Evolutionary conservation across 1,140 invertebrate genomes (phyloP), one percentile per base, ranked within the genome.

Genomic region (Temnothorax longispinosus): DNA sequence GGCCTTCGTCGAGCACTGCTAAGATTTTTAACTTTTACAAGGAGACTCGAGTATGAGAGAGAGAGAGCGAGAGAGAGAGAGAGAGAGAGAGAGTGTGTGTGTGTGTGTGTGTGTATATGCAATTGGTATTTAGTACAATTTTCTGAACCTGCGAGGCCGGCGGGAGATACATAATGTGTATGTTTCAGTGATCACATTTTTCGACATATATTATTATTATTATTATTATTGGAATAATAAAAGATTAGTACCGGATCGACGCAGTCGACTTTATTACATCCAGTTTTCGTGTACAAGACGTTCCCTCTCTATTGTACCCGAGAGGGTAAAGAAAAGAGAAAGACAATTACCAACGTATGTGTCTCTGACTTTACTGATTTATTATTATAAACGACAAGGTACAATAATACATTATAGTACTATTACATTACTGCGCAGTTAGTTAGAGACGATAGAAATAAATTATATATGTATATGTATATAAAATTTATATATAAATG

Each of bases 381-480:
- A 90, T 91, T 91, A 90, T 85, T 87, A 84, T 84, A 87, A 90
- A 90, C 74, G 77, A 69, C 69, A 85, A 89, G 85, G 54, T 91
- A 91, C 88, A 91, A 91, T 87, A 88, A 91, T 90, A 87, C 80
- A 86, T 82, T 91, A 78, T 27, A 58, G 41, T 84, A 74, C 41
- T 47, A 86, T 84, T 65, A 87, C 88, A 85, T 92, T 90, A 86
- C 86, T 90, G 87, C 65, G 54, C 80, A 74, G 27, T 84, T 84
- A 91, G 88, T 92, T 91, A 91, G 92, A 91, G 64, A 84, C 72
- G 75, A 92, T 92, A 85, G 56, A 88, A 92, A 92, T 92, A 92
- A 93, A 92, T 92, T 91, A 90, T 87, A 67, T 87, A 90, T 87
- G 72, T 87, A 87, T 89, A 71, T 90, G 91, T 87, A 78, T 15